Conservation (phyloP, 2,797 vertebrate species). For the Poeciliopsis gracilis region DNA sequence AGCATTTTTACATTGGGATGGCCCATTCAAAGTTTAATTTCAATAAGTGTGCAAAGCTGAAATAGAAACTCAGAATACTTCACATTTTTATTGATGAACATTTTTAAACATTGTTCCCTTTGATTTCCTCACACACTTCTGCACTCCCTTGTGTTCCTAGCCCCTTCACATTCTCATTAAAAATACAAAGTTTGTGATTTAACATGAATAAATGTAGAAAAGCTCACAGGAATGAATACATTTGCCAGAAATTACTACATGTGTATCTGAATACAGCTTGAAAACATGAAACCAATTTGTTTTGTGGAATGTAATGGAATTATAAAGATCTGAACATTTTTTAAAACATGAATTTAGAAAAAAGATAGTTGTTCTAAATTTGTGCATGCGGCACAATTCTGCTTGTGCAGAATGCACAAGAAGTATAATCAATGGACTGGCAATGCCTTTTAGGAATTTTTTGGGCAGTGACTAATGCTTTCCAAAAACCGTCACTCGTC, state of each 20-base stretch:
- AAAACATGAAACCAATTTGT: background rate
- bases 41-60: background rate
- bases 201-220: background rate
- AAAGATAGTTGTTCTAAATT: background rate
- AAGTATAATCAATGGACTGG: slow-evolving; percentile 6
- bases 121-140: background rate
- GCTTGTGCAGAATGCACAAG: background rate
- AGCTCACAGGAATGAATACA: background rate
- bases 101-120: background rate
- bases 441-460: slow-evolving; percentile 1
- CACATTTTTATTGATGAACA: background rate
- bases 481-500: slow-evolving; percentile 2
- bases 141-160: background rate
- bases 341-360: background rate
- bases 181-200: background rate
- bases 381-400: no score
- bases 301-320: background rate
- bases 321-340: background rate
- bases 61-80: background rate
- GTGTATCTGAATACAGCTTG: background rate
- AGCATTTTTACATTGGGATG: background rate
- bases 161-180: background rate
- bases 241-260: background rate
- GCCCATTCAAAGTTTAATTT: background rate
- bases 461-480: background rate